Conservation (phyloP, 2,888 invertebrate species). For the Xanthia icteritia region DNA sequence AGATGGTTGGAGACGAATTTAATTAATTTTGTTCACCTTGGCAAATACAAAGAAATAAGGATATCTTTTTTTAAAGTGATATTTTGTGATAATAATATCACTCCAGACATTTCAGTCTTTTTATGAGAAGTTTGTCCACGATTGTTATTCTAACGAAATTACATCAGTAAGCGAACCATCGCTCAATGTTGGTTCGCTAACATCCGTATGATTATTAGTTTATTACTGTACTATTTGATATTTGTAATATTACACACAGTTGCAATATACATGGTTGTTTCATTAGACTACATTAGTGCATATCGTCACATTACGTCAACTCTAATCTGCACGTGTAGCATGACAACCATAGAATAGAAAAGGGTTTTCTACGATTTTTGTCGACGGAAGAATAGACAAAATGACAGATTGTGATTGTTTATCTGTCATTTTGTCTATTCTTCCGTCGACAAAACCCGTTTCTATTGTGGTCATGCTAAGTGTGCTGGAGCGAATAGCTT, state of each 20-base stretch:
- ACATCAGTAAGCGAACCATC: conserved; percentile 14
- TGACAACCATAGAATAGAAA: too few relatives aligned
- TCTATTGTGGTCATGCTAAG: too few relatives aligned
- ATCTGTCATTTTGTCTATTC: too few relatives aligned
- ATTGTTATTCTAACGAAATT: conserved; percentile 16
- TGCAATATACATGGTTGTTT: conserved; percentile 11
- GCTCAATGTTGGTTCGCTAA: conserved; percentile 26
- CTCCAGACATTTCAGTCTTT: conserved; percentile 22
- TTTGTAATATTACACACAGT: conserved; percentile 24
- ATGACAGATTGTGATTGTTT: too few relatives aligned
- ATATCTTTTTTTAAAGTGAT: conserved; percentile 37
- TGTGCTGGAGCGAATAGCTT: conserved; percentile 8
- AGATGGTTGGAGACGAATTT: conserved; percentile 33
- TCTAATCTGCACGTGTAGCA: conserved; percentile 9
- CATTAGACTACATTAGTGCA: conserved; percentile 24
- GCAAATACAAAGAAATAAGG: conserved; percentile 28
- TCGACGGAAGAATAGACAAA: too few relatives aligned
- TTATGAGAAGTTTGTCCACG: conserved; percentile 14
- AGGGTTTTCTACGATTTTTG: too few relatives aligned
- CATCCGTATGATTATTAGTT: not conserved
- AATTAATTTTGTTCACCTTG: conserved; percentile 27
- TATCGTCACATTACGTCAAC: conserved; percentile 29
- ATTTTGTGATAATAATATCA: conserved; percentile 11
- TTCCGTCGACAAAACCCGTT: too few relatives aligned
- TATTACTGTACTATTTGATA: not conserved